Conservation (phyloP, 2,113 vertebrate species). For the Pagrus major region DNA sequence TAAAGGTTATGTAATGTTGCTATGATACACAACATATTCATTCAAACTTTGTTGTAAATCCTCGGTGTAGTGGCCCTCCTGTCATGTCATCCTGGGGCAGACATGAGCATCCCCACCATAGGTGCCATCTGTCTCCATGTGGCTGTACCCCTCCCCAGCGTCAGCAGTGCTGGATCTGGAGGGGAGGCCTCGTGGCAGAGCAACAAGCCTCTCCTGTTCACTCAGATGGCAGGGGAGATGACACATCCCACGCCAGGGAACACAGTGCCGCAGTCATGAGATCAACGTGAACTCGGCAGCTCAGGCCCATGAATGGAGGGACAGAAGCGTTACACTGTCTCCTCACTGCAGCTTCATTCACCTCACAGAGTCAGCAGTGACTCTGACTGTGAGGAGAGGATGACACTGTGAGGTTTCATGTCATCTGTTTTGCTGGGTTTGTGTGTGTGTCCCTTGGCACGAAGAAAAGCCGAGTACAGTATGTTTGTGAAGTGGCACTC, state of each 20-base stretch:
- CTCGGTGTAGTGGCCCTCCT: conserved; percentile 35
- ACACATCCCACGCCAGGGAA: conserved; percentile 68
- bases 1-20: background rate
- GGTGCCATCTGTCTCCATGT: conserved; percentile 76
- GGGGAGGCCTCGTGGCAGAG: conserved; percentile 60
- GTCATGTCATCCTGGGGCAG: conserved; percentile 60
- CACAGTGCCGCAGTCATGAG: conserved; percentile 66
- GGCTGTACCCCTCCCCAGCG: conserved; percentile 48
- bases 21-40: background rate
- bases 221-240: conserved; percentile 74
- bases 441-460: background rate
- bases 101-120: conserved; percentile 45
- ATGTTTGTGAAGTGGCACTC: conserved; percentile 41
- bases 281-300: conserved; percentile 55
- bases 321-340: conserved; percentile 36
- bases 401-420: conserved; percentile 45
- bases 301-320: conserved; percentile 38
- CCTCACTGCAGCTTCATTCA: conserved; percentile 32
- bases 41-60: conserved; percentile 17
- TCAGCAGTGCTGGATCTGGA: conserved; percentile 60
- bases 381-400: conserved; percentile 33
- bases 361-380: conserved; percentile 23
- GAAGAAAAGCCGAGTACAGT: background rate
- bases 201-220: conserved; percentile 73
- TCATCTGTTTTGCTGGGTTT: conserved; percentile 12